Evolutionary conservation across 2,797 vertebrate genomes (phyloP), one percentile per base, ranked within the genome.

Genomic region (Pseudomugil tenellus): DNA sequence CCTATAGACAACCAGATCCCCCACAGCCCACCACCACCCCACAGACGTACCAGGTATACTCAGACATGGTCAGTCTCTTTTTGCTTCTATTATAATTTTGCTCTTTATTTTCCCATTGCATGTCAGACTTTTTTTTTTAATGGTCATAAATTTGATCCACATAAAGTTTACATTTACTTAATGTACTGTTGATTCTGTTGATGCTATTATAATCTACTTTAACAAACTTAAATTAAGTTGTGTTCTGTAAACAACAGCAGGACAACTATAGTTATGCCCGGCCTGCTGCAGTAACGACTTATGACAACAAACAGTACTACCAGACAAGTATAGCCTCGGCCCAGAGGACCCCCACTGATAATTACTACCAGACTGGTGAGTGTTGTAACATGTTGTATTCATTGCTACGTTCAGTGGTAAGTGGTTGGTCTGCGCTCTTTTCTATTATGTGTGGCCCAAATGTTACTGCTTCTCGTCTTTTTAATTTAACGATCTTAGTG

Each of bases 41-140:
- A 13, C 89, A 95, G 81, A 90, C 87, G 67, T 94, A 92, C 89
- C 94, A 94, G 92, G 93, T 96, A 76, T 91, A 91, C 81, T 74
- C 89, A 0, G 91, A 93, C 72, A 86, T 84, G 87, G 92, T 94
- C 76, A 91, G 91, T 93, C 43, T 51, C 74, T 64, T 71, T 78
- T 64, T 63, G 63, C 74, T 87, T 81, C 65, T 32, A n/a, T 69
- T 58, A 39, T 70, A 9, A 58, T 79, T 74, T 26, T 48, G 52
- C 62, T 7, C 14, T 60, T 68, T 13, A 17, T 1, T 67, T 54
- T 79, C 17, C 28, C 34, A 19, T 37, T 29, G 39, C 60, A 58
- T 49, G 52, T 26, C 58, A 28, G 3, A 46, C 66, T 32, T 59
- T 32, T 32, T 59, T 32, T 12, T 72, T 26, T 53, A 57, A 41